Conservation (phyloP, 2,797 vertebrate species). For the Coilia nasus region DNA sequence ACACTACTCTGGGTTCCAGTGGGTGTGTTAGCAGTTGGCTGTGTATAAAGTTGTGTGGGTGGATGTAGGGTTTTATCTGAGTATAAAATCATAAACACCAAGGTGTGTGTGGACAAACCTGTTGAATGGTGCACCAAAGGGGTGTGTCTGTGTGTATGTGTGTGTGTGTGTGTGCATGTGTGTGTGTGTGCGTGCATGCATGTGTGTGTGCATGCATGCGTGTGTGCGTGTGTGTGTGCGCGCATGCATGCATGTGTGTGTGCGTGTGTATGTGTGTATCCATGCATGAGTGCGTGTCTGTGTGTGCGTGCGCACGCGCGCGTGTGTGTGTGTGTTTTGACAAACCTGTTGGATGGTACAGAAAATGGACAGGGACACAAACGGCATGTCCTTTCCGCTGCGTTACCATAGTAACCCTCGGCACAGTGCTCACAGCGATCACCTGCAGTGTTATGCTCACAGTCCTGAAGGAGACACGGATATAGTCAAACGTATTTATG, state of each 20-base stretch:
- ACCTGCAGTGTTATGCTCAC: constrained; percentile 79
- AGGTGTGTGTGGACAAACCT: too few species aligned
- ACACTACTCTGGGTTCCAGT: too few species aligned
- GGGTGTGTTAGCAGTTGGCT: too few species aligned
- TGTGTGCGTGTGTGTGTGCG: neutral
- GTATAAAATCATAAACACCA: constrained; percentile 13
- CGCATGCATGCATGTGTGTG: neutral
- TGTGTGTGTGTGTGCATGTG: neutral
- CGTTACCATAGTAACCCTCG: constrained; percentile 81
- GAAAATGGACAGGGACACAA: constrained; percentile 81
- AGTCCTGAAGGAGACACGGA: constrained; percentile 70
- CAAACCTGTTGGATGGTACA: constrained; percentile 79
- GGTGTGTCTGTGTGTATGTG: too few species aligned
- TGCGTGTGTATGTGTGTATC: neutral
- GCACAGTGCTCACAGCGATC: constrained; percentile 82
- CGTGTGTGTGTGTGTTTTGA: neutral
- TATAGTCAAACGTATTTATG: too few species aligned
- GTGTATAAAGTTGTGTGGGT: neutral
- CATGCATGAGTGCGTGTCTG: neutral
- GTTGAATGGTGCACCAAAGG: neutral
- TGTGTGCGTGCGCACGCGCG: neutral
- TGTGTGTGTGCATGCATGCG: neutral
- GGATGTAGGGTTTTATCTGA: neutral
- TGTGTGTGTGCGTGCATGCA: neutral
- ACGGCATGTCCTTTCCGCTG: constrained; percentile 72